These are phyloP conservation scores for Pangasianodon gigas DNA, from an alignment of 2,113 vertebrate genomes.

Conservation along the genomic window DNA sequence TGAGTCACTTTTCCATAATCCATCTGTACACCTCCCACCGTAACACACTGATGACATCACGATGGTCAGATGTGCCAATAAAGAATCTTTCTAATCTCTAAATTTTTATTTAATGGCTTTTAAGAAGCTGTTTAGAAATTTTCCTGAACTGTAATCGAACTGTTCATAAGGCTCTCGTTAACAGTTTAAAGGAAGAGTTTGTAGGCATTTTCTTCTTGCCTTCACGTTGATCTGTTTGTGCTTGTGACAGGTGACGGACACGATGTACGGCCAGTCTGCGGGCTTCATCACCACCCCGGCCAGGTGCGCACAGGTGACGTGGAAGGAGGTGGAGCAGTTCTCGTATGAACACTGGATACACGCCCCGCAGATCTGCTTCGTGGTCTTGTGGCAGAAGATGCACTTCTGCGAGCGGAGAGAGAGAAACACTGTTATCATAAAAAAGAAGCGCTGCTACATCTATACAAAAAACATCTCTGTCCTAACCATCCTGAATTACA, in stretches of 20 bases:
- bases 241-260: conserved; percentile 92
- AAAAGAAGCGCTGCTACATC: neutral
- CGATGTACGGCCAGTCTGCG: conserved; percentile 93
- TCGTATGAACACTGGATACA: conserved; percentile 92
- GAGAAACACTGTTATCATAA: neutral
- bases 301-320: conserved; percentile 91
- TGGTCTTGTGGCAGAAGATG: conserved; percentile 84
- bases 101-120: neutral
- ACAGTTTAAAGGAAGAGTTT: neutral
- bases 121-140: neutral
- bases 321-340: conserved; percentile 94
- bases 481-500: neutral
- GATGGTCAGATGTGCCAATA: neutral
- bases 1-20: neutral
- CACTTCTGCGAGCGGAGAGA: conserved; percentile 78
- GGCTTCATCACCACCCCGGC: conserved; percentile 90
- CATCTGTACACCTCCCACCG: neutral
- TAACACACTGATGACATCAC: neutral
- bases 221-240: conserved; percentile 74
- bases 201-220: conserved; percentile 58
- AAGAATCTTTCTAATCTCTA: neutral
- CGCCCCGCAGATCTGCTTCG: conserved; percentile 80
- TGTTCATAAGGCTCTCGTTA: neutral
- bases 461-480: neutral
- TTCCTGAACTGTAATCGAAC: neutral